Base-by-base conservation (phyloP, 2,113 vertebrate species). In the Amia ocellicauda region DNA sequence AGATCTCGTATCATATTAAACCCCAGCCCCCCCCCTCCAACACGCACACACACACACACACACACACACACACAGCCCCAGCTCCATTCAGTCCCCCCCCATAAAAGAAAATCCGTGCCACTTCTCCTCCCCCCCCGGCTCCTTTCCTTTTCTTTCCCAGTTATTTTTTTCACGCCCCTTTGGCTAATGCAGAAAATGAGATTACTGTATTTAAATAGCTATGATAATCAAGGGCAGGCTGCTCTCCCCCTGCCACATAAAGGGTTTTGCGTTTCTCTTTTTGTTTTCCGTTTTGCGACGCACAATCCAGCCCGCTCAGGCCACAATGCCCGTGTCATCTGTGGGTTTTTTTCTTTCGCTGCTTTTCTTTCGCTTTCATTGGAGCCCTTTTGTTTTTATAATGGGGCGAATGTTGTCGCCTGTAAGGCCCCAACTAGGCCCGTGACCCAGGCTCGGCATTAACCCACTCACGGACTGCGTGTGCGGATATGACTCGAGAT, bases 161-260 rank as follows among this genome's bases (percentile, higher is more conserved):
- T 83, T 79, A 86, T 85, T 88, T 89, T 88, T 86, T 83, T 85
- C 85, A 81, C 83, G 86, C 78, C 88, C 76, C 83, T 87, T 88
- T 85, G 86, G 87, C 91, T 91, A 83, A 90, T 85, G 93, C 93
- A 91, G 92, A 94, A 97, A 98, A 99, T 95, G 91, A 97, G 96
- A 98, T 99, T 99, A 98, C 94, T 97, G 93, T 95, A 99, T 99
- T 98, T 95, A 98, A 97, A 98, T 98, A 90, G 94, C 93, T 98
- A 97, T 96, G 93, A 91, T 97, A 98, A 98, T 98, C 90, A 92
- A 81, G 89, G 91, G 81, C 81, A 89, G 89, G 85, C 85, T 82
- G 81, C 77, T 72, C 69, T 80, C 78, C 85, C 73, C 76, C 81
- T 71, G 78, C 78, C 76, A 79, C 71, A 84, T 78, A 71, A 74